A percentile compares a stretch with the other conserved stretches of the same genome.
Conservation (phyloP, 2,797 vertebrate genomes). For the Avahi laniger region DNA sequence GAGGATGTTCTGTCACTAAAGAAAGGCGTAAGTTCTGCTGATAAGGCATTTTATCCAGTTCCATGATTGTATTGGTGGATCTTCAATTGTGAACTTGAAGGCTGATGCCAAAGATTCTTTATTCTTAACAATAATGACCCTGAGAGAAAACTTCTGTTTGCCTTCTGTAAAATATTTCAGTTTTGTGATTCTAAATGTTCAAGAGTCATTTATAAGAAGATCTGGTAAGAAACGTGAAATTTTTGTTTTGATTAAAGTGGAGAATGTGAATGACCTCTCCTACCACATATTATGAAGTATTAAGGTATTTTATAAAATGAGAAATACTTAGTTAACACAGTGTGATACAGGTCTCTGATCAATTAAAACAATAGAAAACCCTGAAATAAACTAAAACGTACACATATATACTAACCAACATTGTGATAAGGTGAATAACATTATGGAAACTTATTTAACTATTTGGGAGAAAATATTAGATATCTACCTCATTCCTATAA, state of each 20-base stretch:
- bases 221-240: background rate
- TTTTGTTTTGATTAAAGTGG: background rate
- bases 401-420: background rate
- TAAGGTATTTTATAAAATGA: background rate
- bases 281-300: background rate
- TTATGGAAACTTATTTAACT: background rate
- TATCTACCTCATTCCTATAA: background rate
- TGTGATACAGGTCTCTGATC: background rate
- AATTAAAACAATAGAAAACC: background rate
- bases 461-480: background rate
- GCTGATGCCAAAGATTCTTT: background rate
- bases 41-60: background rate
- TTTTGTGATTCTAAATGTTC: background rate
- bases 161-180: background rate
- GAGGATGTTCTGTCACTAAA: background rate
- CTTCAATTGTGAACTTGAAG: background rate
- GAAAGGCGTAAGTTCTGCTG: background rate
- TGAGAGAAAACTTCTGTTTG: background rate
- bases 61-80: background rate
- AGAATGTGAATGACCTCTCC: background rate
- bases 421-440: background rate
- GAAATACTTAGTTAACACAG: background rate
- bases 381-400: background rate
- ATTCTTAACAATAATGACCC: background rate
- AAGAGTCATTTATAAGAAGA: background rate